These are phyloP conservation scores for Hippocampus kuda DNA, from an alignment of 2,797 vertebrate species.

Conservation along the genomic window DNA sequence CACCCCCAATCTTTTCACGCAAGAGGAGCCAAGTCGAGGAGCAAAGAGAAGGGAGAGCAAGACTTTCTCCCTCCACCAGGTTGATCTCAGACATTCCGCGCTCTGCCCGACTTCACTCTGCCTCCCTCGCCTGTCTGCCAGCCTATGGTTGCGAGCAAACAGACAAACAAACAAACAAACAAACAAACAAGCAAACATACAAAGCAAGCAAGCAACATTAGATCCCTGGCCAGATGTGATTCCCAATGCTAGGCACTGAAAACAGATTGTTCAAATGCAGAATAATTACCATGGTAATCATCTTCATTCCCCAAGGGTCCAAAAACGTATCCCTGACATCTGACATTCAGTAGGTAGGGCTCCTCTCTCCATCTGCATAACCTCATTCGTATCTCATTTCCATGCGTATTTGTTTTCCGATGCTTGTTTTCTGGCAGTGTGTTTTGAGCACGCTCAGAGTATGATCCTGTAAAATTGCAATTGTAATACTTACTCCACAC, in stretches of 20 bases:
- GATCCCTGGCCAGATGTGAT: constrained; percentile 58
- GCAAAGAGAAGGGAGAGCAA: constrained; percentile 48
- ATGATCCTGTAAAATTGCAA: neutral
- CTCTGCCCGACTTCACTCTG: constrained; percentile 38
- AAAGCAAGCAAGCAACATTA: constrained; percentile 31
- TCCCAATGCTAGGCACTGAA: constrained; percentile 53
- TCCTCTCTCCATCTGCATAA: constrained; percentile 66
- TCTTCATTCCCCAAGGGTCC: constrained; percentile 58
- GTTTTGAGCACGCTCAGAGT: constrained; percentile 11
- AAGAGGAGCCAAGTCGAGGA: constrained; percentile 53
- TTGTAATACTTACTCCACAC: neutral
- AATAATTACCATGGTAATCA: constrained; percentile 76
- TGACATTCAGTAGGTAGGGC: constrained; percentile 66
- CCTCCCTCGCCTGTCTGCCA: constrained; percentile 34
- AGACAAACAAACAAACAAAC: constrained; percentile 3
- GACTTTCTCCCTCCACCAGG: constrained; percentile 42
- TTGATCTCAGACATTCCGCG: constrained; percentile 53
- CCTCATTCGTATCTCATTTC: constrained; percentile 60
- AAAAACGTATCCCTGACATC: constrained; percentile 69
- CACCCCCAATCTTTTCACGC: constrained; percentile 66
- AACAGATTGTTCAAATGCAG: constrained; percentile 62
- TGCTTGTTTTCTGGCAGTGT: constrained; percentile 21
- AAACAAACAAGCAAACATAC: constrained; percentile 42
- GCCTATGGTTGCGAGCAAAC: constrained; percentile 55
- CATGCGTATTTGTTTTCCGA: constrained; percentile 43